Base-by-base conservation (phyloP, 2,113 vertebrate species). In the Centropristis striata region DNA sequence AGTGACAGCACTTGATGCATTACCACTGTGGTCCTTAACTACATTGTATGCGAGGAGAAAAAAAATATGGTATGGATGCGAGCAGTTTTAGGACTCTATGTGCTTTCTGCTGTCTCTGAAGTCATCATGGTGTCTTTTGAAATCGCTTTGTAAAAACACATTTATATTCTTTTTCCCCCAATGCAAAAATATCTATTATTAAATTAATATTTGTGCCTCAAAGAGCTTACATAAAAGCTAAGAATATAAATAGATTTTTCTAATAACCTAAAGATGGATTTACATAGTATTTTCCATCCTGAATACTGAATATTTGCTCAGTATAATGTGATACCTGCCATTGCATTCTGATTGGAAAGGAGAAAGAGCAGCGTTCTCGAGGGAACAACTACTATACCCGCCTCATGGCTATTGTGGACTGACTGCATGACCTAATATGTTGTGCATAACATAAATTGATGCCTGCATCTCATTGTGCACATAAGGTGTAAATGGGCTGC, bases 1-100 rank as follows among this genome's bases (percentile, higher is more conserved):
- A 88, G 80, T 92, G 92, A 93, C 90, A 90, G 85, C 76, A 53
- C 80, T 89, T 93, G 92, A 93, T 92, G 87, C 88, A 92, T 92
- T 89, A 86, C 90, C 85, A 55, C 81, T 71, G 81, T 80, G 85
- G 81, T 89, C 88, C 63, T 89, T 88, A 90, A 89, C 88, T 88
- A 90, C 85, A 84, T 68, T 80, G 81, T 87, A 54, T 61, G 75
- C 85, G 25, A 75, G 73, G 37, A 47, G 18, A 49, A 54, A 37
- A 39, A 42, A 37, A 69, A 42, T 27, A 64, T 59, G 8, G 64
- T 64, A 50, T 76, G 68, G 64, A 78, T 71, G 58, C 6, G 39
- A 55, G 75, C 71, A 28, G 46, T 61, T 68, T 53, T n/a, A 41
- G 51, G 25, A 49, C 15, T 8, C 11, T 50, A 28, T 65, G 8